Percentiles rank a stretch among this genome's conserved stretches.
Conservation (phyloP, 2,113 vertebrate species). For the Xerus inauris region DNA sequence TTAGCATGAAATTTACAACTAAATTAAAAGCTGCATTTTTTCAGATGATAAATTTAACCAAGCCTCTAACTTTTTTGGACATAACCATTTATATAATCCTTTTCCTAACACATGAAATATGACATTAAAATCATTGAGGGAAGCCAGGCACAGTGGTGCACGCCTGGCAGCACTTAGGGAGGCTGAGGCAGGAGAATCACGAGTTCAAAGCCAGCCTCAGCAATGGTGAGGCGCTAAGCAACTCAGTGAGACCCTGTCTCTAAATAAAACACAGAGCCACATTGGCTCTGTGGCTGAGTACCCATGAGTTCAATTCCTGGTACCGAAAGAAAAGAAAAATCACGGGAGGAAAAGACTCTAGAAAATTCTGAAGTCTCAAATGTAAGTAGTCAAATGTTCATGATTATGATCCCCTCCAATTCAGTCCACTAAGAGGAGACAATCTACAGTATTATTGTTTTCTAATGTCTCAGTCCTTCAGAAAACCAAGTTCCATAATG, state of each 20-base stretch:
- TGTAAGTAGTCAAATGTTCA: not conserved
- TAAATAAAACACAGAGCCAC: too few species aligned
- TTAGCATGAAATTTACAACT: slow-evolving; percentile 6
- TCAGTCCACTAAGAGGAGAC: not conserved
- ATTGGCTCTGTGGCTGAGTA: too few species aligned
- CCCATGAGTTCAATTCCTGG: too few species aligned
- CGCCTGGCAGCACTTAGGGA: too few species aligned
- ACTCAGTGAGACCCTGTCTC: too few species aligned
- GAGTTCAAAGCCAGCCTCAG: too few species aligned
- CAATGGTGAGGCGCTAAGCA: too few species aligned
- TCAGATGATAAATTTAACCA: not conserved
- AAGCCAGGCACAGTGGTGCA: too few species aligned
- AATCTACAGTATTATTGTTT: not conserved
- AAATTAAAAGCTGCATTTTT: not conserved
- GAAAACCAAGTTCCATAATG: slow-evolving; percentile 29
- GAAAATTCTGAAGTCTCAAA: slow-evolving; percentile 29
- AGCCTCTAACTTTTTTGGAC: not conserved
- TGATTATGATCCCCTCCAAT: not conserved
- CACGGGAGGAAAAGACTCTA: not conserved
- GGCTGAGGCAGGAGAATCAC: too few species aligned
- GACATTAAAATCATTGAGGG: not conserved
- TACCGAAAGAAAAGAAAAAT: too few species aligned
- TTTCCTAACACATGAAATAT: not conserved
- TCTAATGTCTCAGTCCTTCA: not conserved
- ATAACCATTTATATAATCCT: not conserved